Evolutionary conservation across 1,140 invertebrate genomes (phyloP).

Genomic region (Drosophila tsacasi): DNA sequence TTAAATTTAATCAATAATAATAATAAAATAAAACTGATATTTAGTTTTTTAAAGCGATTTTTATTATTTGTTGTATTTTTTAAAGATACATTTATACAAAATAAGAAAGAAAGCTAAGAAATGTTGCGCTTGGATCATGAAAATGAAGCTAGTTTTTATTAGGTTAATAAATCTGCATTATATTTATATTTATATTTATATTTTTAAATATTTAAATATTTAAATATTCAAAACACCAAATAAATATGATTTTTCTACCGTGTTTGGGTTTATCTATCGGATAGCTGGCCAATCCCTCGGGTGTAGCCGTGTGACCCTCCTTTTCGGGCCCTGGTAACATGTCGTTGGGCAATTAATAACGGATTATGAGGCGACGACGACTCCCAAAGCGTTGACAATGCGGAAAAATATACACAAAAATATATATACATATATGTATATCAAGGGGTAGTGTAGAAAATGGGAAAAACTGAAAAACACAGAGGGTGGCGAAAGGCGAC

Average conservation of each 20-base stretch:
- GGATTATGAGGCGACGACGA: conserved; percentile 67
- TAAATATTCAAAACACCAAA: too few relatives aligned
- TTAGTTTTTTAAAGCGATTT: too few relatives aligned
- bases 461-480: conserved; percentile 2
- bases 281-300: conserved; percentile 33
- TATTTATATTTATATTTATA: too few relatives aligned
- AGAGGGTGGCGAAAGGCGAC: conserved; percentile 8
- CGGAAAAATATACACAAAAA: conserved; percentile 26
- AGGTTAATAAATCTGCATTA: too few relatives aligned
- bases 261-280: conserved; percentile 20
- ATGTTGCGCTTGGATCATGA: too few relatives aligned
- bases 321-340: conserved; percentile 55
- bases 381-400: conserved; percentile 73
- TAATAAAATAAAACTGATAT: too few relatives aligned
- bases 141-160: too few relatives aligned
- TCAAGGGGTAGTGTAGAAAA: not conserved
- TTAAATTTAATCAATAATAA: too few relatives aligned
- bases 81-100: too few relatives aligned
- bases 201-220: too few relatives aligned
- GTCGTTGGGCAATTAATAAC: conserved; percentile 79
- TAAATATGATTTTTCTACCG: not conserved
- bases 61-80: too few relatives aligned
- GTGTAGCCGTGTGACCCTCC: not conserved
- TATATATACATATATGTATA: conserved; percentile 1
- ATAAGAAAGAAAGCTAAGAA: too few relatives aligned